A percentile compares a stretch with the other conserved stretches of the same genome.
Conservation (phyloP, 2,888 invertebrate species). For the Parnassius smintheus region DNA sequence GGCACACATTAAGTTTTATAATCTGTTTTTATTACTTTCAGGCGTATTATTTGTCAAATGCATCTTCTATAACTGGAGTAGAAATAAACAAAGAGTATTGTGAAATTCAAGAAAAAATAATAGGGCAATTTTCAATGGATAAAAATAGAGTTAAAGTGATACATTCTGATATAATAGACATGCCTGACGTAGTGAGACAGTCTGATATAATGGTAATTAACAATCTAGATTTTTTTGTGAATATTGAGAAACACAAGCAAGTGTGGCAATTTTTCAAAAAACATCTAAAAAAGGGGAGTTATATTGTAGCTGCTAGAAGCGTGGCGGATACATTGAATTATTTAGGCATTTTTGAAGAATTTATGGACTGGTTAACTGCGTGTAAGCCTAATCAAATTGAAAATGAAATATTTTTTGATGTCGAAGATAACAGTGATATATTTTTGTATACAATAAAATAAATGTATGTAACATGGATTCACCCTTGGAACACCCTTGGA, state of each 20-base stretch:
- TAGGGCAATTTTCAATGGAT: slow-evolving; percentile 76
- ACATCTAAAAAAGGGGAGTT: slow-evolving; percentile 76
- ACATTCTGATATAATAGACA: slow-evolving; percentile 80
- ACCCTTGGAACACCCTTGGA: too few relatives aligned
- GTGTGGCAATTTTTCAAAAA: slow-evolving; percentile 83
- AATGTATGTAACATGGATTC: slow-evolving; percentile 36
- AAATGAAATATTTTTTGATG: slow-evolving; percentile 69
- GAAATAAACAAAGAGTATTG: slow-evolving; percentile 86
- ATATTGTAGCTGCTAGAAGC: slow-evolving; percentile 81
- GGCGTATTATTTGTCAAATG: slow-evolving; percentile 83
- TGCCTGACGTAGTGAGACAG: slow-evolving; percentile 72
- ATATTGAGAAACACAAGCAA: slow-evolving; percentile 78
- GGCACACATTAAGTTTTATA: not conserved
- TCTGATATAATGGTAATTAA: slow-evolving; percentile 85
- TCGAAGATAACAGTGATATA: slow-evolving; percentile 63
- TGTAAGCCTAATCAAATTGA: slow-evolving; percentile 65
- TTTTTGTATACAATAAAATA: slow-evolving; percentile 72
- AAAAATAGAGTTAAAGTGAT: slow-evolving; percentile 76
- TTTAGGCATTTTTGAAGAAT: slow-evolving; percentile 70
- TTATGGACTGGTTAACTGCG: slow-evolving; percentile 71
- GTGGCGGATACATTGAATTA: slow-evolving; percentile 75
- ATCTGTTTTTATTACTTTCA: slow-evolving; percentile 44
- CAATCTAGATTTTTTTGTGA: slow-evolving; percentile 85
- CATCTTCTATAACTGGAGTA: slow-evolving; percentile 82
- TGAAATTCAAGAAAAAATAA: slow-evolving; percentile 80